Base-by-base conservation (phyloP, 2,888 invertebrate genomes). In the Automeris io region DNA sequence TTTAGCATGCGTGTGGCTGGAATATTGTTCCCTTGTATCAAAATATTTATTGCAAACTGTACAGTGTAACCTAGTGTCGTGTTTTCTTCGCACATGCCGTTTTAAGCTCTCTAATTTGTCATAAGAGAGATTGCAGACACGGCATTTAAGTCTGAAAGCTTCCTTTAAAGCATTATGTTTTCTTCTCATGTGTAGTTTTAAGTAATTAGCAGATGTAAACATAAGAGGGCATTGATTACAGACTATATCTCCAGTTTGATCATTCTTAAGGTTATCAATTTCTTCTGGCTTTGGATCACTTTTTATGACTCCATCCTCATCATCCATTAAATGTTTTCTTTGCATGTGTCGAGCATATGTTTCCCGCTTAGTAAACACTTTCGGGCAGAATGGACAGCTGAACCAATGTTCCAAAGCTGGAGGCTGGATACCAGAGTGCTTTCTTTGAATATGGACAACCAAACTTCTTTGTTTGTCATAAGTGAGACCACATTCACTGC, bases 21-120 rank as follows among this genome's bases (percentile, higher is more conserved):
- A 51, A 51, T 73, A 85, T 12, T 50, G 46, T 25, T 83, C 82
- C 42, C 68, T 56, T 0, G 66, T 73, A 12, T 69, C 68, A 51
- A 83, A 86, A 36, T 77, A 70, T 50, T 74, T 80, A 36, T 77
- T 76, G 42, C 85, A 85, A 4, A 75, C 70, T 18, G 74, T 72
- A 43, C 85, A 83, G 36, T 67, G 62, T 0, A 73, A 68, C 0
- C 69, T 72, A n/a, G 61, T 54, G 5, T 75, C 76, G 19, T 86
- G 86, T 61, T 85, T 86, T 37, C 85, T 61, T 33, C 75, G 54
- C 0, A 85, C 66, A 45, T 86, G 86, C 3, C 82, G 56, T 46
- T 83, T 83, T 1, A 86, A 56, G 45, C 86, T 86, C 36, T 83
- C 82, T n/a, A 81, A 68, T 51, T 81, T 85, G 40, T 82, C 71